Evolutionary conservation across 2,888 invertebrate species (phyloP).

Genomic region (Cerastis rubricosa): DNA sequence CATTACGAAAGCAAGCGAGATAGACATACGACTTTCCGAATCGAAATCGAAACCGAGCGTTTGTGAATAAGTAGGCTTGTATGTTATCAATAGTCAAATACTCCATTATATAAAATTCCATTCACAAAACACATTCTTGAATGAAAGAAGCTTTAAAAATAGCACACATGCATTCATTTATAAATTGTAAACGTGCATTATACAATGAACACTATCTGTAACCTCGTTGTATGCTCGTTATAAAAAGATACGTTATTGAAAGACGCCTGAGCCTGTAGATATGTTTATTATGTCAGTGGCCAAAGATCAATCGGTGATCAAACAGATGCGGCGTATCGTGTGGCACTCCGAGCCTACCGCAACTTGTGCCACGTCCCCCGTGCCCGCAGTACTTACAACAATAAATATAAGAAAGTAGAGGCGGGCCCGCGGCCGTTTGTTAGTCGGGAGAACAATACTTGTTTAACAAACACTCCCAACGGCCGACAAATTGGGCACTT

Average conservation of each 20-base stretch:
- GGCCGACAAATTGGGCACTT: constrained; percentile 76
- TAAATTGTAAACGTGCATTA: constrained; percentile 46
- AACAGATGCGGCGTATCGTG: constrained; percentile 51
- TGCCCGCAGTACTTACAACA: constrained; percentile 42
- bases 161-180: constrained; percentile 53
- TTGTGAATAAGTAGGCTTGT: too few species aligned
- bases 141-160: constrained; percentile 52
- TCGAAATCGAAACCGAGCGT: too few species aligned
- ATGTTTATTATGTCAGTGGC: constrained; percentile 58
- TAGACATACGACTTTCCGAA: too few species aligned
- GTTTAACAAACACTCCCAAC: constrained; percentile 77
- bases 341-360: constrained; percentile 49
- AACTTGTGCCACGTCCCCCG: constrained; percentile 33
- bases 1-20: too few species aligned
- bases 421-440: constrained; percentile 44
- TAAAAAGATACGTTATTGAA: constrained; percentile 61
- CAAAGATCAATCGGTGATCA: constrained; percentile 60
- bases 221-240: constrained; percentile 58
- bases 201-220: constrained; percentile 59
- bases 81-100: constrained; percentile 8
- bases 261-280: constrained; percentile 44
- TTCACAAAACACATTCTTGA: constrained; percentile 15
- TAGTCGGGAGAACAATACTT: constrained; percentile 70
- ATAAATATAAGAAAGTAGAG: constrained; percentile 58
- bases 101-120: neutral